A percentile compares a stretch with the other conserved stretches of the same genome.
These are phyloP conservation scores for Anguilla marmorata DNA, from an alignment of 2,797 vertebrate genomes.

Conservation along the genomic window DNA sequence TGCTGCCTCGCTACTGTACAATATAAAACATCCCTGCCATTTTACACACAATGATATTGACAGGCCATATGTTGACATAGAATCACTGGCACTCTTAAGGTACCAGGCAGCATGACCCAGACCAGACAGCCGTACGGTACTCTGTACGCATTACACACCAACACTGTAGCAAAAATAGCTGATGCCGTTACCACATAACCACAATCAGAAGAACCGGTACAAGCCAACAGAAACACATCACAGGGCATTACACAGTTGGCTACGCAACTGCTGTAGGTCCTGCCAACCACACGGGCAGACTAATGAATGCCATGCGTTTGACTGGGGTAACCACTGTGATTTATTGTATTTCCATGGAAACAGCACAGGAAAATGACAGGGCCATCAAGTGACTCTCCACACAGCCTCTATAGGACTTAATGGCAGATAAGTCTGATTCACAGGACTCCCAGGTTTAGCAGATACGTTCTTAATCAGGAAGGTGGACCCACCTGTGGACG, in stretches of 20 bases:
- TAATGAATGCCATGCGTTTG: neutral
- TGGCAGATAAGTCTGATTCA: neutral
- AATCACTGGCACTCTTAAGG: neutral
- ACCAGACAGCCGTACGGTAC: too few species aligned
- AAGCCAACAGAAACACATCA: neutral
- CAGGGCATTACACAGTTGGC: neutral
- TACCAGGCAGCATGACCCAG: neutral
- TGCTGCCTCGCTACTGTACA: too few species aligned
- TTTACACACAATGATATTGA: too few species aligned
- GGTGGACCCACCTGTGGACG: neutral
- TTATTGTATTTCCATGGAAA: neutral
- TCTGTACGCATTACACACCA: neutral
- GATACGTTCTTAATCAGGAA: neutral
- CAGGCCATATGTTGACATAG: too few species aligned
- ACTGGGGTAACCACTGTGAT: neutral
- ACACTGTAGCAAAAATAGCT: neutral
- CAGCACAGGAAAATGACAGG: neutral
- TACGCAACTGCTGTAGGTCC: neutral
- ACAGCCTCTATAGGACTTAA: neutral
- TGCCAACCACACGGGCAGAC: neutral
- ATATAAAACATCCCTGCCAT: too few species aligned
- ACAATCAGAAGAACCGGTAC: neutral
- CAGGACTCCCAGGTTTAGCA: neutral
- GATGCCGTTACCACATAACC: neutral
- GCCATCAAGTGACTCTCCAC: neutral